A percentile compares a stretch with the other conserved stretches of the same genome.
These are phyloP conservation scores for Habrosyne pyritoides DNA, from an alignment of 2,888 invertebrate species.

Conservation along the genomic window DNA sequence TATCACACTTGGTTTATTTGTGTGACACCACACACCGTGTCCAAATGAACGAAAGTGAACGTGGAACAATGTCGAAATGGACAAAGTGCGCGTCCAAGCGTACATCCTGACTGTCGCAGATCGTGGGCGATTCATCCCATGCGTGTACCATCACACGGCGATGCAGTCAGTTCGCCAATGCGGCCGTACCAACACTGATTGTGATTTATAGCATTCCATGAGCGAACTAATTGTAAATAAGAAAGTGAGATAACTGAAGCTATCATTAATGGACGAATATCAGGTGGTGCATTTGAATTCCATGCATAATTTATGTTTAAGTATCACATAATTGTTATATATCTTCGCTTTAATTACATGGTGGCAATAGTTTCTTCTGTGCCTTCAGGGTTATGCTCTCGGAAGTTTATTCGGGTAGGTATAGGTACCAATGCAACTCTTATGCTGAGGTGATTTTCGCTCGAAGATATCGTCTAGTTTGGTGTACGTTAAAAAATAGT, in stretches of 20 bases:
- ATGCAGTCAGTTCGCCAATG: slow-evolving; percentile 13
- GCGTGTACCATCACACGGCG: slow-evolving; percentile 22
- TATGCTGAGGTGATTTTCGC: too few relatives aligned
- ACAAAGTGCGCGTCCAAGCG: slow-evolving; percentile 75
- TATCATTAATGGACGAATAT: slow-evolving; percentile 68
- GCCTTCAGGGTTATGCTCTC: neutral
- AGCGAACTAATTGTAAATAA: slow-evolving; percentile 46
- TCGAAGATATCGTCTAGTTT: too few relatives aligned
- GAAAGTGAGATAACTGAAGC: slow-evolving; percentile 56
- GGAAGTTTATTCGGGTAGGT: neutral
- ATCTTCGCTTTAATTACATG: neutral
- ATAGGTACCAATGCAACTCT: too few relatives aligned
- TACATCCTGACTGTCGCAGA: slow-evolving; percentile 60
- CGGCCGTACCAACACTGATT: neutral
- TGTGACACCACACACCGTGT: slow-evolving; percentile 35
- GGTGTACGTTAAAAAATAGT: too few relatives aligned
- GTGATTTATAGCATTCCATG: slow-evolving; percentile 42
- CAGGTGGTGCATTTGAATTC: slow-evolving; percentile 54
- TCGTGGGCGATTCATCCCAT: slow-evolving; percentile 21
- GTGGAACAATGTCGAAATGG: slow-evolving; percentile 54
- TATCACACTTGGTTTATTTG: slow-evolving; percentile 21
- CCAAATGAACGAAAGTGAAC: slow-evolving; percentile 70
- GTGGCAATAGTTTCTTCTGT: neutral
- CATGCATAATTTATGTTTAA: slow-evolving; percentile 25
- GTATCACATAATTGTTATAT: neutral